Evolutionary conservation across 2,797 vertebrate species (phyloP).

Genomic region (Macroramphosus scolopax): DNA sequence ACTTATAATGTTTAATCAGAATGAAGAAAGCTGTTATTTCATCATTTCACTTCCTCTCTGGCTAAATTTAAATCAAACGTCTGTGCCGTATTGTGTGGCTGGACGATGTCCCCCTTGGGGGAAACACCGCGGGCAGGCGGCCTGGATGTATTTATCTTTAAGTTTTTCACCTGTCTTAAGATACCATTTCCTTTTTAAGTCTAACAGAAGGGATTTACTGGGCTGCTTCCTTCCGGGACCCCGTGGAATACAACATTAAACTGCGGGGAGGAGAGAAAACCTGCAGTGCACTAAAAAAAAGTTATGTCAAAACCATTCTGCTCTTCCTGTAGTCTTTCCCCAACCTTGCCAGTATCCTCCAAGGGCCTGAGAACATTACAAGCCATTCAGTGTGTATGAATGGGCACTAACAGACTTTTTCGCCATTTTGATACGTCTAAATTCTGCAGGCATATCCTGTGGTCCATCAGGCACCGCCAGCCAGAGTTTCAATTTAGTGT

Average conservation of each 20-base stretch:
- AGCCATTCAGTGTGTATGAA: slow-evolving; percentile 93
- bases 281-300: slow-evolving; percentile 89
- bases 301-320: slow-evolving; percentile 97
- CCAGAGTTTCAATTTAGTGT: slow-evolving; percentile 98
- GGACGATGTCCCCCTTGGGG: slow-evolving; percentile 58
- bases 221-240: slow-evolving; percentile 88
- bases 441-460: slow-evolving; percentile 99
- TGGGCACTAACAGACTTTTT: slow-evolving; percentile 99
- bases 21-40: slow-evolving; percentile 59
- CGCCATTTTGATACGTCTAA: slow-evolving; percentile 90
- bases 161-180: slow-evolving; percentile 92
- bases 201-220: slow-evolving; percentile 87
- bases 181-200: slow-evolving; percentile 89
- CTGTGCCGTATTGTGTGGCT: slow-evolving; percentile 55
- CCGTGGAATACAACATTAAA: slow-evolving; percentile 90
- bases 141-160: slow-evolving; percentile 75
- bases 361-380: slow-evolving; percentile 90
- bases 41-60: slow-evolving; percentile 66
- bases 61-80: slow-evolving; percentile 72
- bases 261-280: slow-evolving; percentile 88
- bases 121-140: slow-evolving; percentile 45
- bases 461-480: slow-evolving; percentile 95
- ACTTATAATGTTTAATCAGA: slow-evolving; percentile 54
- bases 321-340: slow-evolving; percentile 91
- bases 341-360: slow-evolving; percentile 85